Base-by-base conservation (phyloP, 1,140 invertebrate species). In the Orius insidiosus region DNA sequence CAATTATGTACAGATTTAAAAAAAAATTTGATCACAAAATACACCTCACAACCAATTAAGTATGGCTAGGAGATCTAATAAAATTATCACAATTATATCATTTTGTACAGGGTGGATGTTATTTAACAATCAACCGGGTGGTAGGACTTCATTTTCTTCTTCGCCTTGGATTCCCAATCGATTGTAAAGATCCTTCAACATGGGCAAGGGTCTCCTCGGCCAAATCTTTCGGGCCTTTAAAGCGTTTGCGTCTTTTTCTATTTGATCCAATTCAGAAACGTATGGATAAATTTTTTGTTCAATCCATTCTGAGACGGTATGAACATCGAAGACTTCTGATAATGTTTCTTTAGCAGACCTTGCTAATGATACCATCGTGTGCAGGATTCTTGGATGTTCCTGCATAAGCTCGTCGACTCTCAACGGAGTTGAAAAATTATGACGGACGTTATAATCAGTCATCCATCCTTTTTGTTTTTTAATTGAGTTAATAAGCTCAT, bases 371-470 rank as follows among this genome's bases (percentile, higher is more conserved):
- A 69, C 56, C 31, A 76, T 55, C 33, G 74, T 69, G 55, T 75
- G 69, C 49, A 74, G 75, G 10, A 75, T 58, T 31, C 68, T 66
- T 9, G 76, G 70, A 40, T 81, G 66, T 41, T 82, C 76, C 6
- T 36, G 45, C 13, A 77, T 70, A 14, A 75, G 66, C 55, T 77
- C 78, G 47, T 80, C 78, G 0, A 87, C 68, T 7, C 82, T 65
- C 50, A 76, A 68, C 0, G 81, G 78, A 50, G 72, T 77, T 3
- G 79, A 77, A 52, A 78, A 85, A 51, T 77, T 79, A 53, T 79
- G 72, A n/a, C 78, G 69, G 1, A 84, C 64, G 58, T 85, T 86
- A 55, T 85, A 87, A 4, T 75, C 69, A 5, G 80, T 85, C 53
- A 85, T 62, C 83, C 83, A 88, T 13, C 78, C 76, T 51, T 68